Evolutionary conservation across 92 coral and sea anemone genomes (phyloP).

Genomic region (Desmophyllum pertusum): DNA sequence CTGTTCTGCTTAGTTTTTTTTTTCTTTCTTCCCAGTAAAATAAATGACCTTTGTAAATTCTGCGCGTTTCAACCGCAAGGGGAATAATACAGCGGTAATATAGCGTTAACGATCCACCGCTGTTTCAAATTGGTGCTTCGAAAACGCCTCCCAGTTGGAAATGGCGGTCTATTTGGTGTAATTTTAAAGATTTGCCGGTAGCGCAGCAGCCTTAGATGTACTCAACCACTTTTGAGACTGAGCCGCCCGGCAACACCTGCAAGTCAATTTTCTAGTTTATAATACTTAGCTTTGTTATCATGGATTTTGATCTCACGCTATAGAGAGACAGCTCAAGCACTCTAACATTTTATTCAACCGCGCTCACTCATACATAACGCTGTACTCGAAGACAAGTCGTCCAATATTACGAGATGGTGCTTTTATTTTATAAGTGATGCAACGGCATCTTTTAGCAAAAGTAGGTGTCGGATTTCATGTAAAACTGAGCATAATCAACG

Average conservation of each 20-base stretch:
- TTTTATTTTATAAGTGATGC: not conserved
- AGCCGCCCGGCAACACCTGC: slow-evolving; percentile 27
- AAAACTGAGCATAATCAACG: not conserved
- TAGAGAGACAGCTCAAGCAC: not conserved
- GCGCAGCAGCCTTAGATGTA: not conserved
- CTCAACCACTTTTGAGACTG: not conserved
- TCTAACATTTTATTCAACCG: not conserved
- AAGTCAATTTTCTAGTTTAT: not conserved
- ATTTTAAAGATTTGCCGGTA: not conserved
- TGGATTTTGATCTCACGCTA: not conserved
- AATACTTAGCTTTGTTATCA: slow-evolving; percentile 18
- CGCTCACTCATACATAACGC: not conserved
- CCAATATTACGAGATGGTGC: not conserved
- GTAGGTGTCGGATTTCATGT: not conserved
- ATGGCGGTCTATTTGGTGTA: not conserved
- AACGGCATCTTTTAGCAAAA: not conserved
- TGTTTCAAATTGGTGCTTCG: not conserved
- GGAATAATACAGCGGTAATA: not conserved
- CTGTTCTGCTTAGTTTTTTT: not conserved
- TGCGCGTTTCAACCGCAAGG: not conserved
- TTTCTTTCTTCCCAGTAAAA: too few relatives aligned
- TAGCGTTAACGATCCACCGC: not conserved
- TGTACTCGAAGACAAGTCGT: not conserved
- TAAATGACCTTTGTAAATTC: not conserved
- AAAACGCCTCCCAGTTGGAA: not conserved